These are phyloP conservation scores for Oxyura jamaicensis DNA, from an alignment of 2,113 vertebrate species.

Conservation along the genomic window DNA sequence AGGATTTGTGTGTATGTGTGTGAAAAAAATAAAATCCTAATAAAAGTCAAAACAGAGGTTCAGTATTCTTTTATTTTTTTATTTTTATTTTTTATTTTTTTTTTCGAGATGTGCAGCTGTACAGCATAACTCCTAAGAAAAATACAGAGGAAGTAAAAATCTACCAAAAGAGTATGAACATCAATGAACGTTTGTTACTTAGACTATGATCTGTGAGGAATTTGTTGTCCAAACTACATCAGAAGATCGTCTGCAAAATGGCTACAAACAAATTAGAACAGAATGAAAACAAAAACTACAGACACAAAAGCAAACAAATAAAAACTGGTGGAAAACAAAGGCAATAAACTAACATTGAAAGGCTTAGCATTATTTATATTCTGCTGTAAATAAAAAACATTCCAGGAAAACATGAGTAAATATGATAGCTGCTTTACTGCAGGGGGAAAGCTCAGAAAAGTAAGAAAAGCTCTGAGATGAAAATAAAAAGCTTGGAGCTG, in stretches of 20 bases:
- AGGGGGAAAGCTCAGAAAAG: not conserved
- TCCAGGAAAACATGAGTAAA: slow-evolving; percentile 32
- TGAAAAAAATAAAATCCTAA: not conserved
- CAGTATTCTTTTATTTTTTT: not conserved
- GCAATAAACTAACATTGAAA: slow-evolving; percentile 10
- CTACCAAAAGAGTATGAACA: not conserved
- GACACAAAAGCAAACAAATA: slow-evolving; percentile 33
- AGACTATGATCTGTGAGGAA: not conserved
- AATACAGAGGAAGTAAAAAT: slow-evolving; percentile 10
- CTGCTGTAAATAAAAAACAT: slow-evolving; percentile 37
- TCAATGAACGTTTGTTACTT: not conserved
- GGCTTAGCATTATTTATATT: not conserved
- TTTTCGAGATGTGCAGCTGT: not conserved
- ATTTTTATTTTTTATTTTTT: not conserved
- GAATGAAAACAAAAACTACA: slow-evolving; percentile 15
- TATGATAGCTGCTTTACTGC: not conserved
- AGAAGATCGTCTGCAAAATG: slow-evolving; percentile 1
- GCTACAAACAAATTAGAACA: slow-evolving; percentile 4
- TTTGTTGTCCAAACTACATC: not conserved
- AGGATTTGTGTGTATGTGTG: not conserved
- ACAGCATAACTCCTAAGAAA: not conserved
- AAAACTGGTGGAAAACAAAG: slow-evolving; percentile 17
- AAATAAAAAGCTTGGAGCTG: not conserved
- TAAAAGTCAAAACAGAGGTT: not conserved
- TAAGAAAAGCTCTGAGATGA: not conserved